A percentile compares a stretch with the other conserved stretches of the same genome.
Evolutionary conservation across 2,888 invertebrate genomes (phyloP).

Genomic region (Hemithea aestivaria): DNA sequence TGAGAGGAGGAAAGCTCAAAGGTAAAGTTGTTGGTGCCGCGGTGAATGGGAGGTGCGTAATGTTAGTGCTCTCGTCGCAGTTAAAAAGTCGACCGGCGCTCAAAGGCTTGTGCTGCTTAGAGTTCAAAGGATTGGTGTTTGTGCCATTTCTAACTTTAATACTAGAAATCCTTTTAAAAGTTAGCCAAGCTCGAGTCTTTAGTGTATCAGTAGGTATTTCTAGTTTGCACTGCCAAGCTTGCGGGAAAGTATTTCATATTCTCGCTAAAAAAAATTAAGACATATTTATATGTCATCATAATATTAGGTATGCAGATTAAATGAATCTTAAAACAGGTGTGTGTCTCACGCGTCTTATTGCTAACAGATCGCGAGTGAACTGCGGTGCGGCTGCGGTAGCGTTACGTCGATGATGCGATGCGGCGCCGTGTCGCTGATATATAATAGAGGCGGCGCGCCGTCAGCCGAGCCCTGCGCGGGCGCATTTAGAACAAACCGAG

Average conservation of each 20-base stretch:
- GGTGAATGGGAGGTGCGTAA: constrained; percentile 19
- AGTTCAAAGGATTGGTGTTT: constrained; percentile 1
- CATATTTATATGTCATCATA: too few species aligned
- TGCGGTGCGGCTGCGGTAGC: constrained; percentile 15
- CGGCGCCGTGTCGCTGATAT: constrained; percentile 43
- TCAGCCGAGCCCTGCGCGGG: constrained; percentile 51
- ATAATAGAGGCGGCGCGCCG: constrained; percentile 49
- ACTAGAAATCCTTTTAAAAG: too few species aligned
- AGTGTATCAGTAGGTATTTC: too few species aligned
- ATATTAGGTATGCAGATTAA: too few species aligned
- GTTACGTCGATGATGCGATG: too few species aligned
- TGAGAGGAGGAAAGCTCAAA: constrained; percentile 31
- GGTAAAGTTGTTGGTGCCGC: constrained; percentile 14
- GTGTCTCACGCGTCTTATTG: constrained; percentile 51
- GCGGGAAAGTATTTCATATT: too few species aligned
- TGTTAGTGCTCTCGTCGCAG: background rate
- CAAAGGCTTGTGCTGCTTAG: background rate
- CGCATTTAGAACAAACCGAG: constrained; percentile 71
- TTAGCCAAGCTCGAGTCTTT: too few species aligned
- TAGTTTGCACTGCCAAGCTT: too few species aligned
- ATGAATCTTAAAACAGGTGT: constrained; percentile 39
- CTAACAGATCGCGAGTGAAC: constrained; percentile 11
- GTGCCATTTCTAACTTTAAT: background rate
- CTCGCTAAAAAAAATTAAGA: too few species aligned
- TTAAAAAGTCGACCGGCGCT: background rate